A percentile compares a stretch with the other conserved stretches of the same genome.
Evolutionary conservation across 1,140 invertebrate species (phyloP).

Genomic region (Cydia strobilella): DNA sequence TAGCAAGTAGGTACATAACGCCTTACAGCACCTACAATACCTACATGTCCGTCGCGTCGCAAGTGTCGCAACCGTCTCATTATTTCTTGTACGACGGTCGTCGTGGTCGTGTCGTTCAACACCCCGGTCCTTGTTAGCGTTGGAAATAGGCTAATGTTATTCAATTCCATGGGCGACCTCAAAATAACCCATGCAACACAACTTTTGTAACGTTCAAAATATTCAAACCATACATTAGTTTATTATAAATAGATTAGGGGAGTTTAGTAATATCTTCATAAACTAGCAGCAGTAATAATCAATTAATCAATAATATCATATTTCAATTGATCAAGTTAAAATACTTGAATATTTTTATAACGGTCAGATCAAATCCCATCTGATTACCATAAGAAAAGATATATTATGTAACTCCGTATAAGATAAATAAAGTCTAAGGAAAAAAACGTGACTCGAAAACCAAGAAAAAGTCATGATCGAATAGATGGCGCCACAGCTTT

Average conservation of each 20-base stretch:
- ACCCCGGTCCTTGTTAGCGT: not conserved
- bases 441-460: too few relatives aligned
- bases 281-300: not conserved
- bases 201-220: not conserved
- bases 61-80: constrained; percentile 1
- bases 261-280: not conserved
- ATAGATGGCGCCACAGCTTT: too few relatives aligned
- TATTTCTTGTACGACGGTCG: constrained; percentile 2
- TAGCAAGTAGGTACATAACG: not conserved
- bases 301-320: too few relatives aligned
- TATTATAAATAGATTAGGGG: not conserved
- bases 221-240: not conserved
- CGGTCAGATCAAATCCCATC: too few relatives aligned
- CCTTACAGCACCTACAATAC: not conserved
- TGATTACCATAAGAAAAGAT: too few relatives aligned
- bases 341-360: too few relatives aligned
- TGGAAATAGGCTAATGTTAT: constrained; percentile 14
- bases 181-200: constrained; percentile 4
- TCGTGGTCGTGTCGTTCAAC: not conserved
- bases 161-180: constrained; percentile 16
- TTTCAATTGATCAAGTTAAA: too few relatives aligned
- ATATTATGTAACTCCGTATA: too few relatives aligned
- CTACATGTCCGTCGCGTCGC: not conserved
- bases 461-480: too few relatives aligned
- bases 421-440: too few relatives aligned